These are phyloP conservation scores for Calidris pygmaea DNA, from an alignment of 2,113 vertebrate species.

Conservation along the genomic window DNA sequence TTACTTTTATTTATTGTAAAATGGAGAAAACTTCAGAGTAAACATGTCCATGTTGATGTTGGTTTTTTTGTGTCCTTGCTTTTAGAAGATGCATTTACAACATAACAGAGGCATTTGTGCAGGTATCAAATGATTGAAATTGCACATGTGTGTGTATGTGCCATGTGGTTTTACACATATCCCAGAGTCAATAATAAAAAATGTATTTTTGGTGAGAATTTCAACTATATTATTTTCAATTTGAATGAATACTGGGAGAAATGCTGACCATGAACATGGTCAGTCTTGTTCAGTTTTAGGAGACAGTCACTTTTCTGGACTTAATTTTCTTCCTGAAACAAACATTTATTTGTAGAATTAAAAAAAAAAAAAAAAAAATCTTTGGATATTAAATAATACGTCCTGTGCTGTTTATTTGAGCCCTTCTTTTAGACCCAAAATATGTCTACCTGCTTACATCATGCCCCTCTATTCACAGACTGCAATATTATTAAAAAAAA, in stretches of 20 bases:
- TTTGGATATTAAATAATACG: not conserved
- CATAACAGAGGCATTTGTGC: not conserved
- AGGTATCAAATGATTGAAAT: not conserved
- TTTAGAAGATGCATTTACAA: not conserved
- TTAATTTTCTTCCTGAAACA: not conserved
- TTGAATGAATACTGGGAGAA: not conserved
- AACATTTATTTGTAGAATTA: not conserved
- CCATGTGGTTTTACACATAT: fast-evolving
- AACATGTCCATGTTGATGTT: fast-evolving
- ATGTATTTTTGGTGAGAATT: not conserved
- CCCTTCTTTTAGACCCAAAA: not conserved
- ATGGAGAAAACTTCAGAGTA: not conserved
- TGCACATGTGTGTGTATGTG: not conserved
- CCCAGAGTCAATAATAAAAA: not conserved
- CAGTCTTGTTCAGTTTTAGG: not conserved
- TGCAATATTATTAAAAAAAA: not conserved
- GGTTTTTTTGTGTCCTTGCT: not conserved
- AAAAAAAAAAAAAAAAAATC: not conserved
- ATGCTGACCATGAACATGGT: not conserved
- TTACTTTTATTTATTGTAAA: not conserved
- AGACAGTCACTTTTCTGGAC: not conserved
- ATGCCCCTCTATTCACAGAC: not conserved
- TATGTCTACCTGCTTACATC: not conserved
- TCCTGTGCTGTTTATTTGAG: not conserved
- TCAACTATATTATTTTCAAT: not conserved